These are phyloP conservation scores for Salvelinus fontinalis DNA, from an alignment of 2,113 vertebrate genomes.

Conservation along the genomic window DNA sequence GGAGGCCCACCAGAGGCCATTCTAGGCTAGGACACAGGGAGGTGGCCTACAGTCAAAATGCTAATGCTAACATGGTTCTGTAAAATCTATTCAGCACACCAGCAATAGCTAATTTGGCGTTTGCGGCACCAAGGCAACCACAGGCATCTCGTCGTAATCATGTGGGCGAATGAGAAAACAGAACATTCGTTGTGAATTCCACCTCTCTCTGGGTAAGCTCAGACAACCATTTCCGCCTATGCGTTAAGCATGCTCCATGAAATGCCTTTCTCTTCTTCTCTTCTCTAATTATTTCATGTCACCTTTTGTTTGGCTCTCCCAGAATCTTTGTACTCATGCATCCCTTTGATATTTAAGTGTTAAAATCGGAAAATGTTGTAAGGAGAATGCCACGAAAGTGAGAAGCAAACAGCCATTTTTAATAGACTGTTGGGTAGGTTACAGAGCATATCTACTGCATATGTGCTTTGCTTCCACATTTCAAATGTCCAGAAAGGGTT, in stretches of 20 bases:
- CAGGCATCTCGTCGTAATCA: not conserved
- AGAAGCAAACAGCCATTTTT: too few relatives aligned
- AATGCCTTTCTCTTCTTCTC: not conserved
- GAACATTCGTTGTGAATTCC: constrained; percentile 30
- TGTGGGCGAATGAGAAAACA: constrained; percentile 29
- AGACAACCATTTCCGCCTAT: not conserved
- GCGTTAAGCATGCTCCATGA: constrained; percentile 20
- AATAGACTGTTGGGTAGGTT: too few relatives aligned
- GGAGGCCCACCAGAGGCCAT: not conserved
- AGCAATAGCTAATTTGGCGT: not conserved
- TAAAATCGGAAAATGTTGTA: not conserved
- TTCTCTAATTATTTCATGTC: constrained; percentile 26
- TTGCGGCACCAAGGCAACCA: not conserved
- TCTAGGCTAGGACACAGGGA: not conserved
- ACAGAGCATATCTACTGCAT: too few relatives aligned
- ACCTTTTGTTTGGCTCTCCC: not conserved
- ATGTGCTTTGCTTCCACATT: too few relatives aligned
- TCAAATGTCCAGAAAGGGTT: too few relatives aligned
- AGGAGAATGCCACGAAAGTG: too few relatives aligned
- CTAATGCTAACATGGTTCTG: not conserved
- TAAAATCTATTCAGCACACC: not conserved
- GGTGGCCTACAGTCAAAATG: not conserved
- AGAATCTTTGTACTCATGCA: not conserved
- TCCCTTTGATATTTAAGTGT: not conserved
- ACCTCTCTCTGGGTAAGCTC: not conserved